Evolutionary conservation across 2,888 invertebrate genomes (phyloP), one percentile per base, ranked within the genome.

Genomic region (Bhutanitis thaidina): DNA sequence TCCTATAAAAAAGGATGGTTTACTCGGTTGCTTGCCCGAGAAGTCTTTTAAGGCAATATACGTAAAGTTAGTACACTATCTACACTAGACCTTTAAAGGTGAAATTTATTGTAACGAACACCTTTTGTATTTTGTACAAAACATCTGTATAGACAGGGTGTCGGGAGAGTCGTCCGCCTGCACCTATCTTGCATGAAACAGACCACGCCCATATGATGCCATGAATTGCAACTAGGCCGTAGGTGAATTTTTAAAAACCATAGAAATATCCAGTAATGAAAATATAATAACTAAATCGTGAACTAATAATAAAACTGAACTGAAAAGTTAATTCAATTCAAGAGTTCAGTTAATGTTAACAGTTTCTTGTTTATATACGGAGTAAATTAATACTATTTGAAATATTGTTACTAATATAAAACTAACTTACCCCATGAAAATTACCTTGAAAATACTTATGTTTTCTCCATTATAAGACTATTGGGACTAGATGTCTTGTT

Each of bases 161-260:
- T 7, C 1, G 16, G 14, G 12, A 20, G 13, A 30, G 13, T 32
- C 20, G 8, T 7, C 25, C 15, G 61, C 59, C 62, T 57, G 38
- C 53, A 15, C 52, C 55, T 56, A 61, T 63, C 80, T 78, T 73
- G 73, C 79, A 80, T 84, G 79, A 83, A 77, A 67, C 61, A 49
- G 53, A 59, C 72, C 77, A 71, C 83, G 76, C 87, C 85, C 69
- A 64, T 64, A 60, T 67, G 72, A 76, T 79, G 72, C 74, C 27
- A 15, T 39, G n/a, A 25, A 35, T 12, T 34, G 20, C 25, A 39
- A 44, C 38, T 41, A 36, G 27, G 2, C 13, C 34, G 13, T 10
- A 29, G 35, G 15, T 40, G 25, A 38, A n/a, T 10, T 48, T n/a
- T n/a, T 48, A 14, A 38, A 13, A 16, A 20, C 3, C 14, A 41